A percentile compares a stretch with the other conserved stretches of the same genome.
phyloP scores from a whole-genome alignment of 23 tunicate genomes.

The Styela plicata region DNA sequence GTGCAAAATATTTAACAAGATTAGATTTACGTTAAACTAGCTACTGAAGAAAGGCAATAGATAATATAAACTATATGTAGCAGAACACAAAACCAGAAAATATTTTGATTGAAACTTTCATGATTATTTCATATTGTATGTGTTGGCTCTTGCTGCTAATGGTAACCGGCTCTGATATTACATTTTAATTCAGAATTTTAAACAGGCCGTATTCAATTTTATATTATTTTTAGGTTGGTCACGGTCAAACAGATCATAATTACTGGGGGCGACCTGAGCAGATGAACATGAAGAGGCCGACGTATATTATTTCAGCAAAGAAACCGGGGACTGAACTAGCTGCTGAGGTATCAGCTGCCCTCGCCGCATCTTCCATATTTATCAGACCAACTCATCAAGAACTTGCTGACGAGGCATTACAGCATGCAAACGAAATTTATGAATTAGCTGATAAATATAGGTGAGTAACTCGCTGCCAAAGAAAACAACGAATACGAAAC shows the following conservation, averaged over 20 bases:
- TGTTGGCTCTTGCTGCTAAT: too few species aligned
- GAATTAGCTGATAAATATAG: constrained; percentile 71
- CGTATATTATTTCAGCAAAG: constrained; percentile 43
- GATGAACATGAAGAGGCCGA: constrained; percentile 56
- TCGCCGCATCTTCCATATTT: constrained; percentile 91
- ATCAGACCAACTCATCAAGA: constrained; percentile 47
- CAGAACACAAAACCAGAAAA: background rate
- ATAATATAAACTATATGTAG: too few species aligned
- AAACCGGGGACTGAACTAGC: constrained; percentile 84
- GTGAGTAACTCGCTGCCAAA: too few species aligned
- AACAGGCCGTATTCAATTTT: too few species aligned
- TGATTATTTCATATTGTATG: too few species aligned
- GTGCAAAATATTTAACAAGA: too few species aligned
- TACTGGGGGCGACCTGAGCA: constrained; percentile 81
- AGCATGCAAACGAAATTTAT: constrained; percentile 63
- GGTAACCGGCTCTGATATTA: too few species aligned
- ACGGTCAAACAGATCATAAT: constrained; percentile 59
- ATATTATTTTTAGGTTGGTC: constrained; percentile 62
- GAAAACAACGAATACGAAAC: too few species aligned
- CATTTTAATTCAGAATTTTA: too few species aligned
- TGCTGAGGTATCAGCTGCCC: constrained; percentile 92
- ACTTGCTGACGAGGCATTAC: constrained; percentile 37
- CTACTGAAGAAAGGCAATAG: too few species aligned
- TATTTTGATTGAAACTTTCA: too few species aligned
- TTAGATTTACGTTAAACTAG: too few species aligned